A percentile compares a stretch with the other conserved stretches of the same genome.
Evolutionary conservation across 2,888 invertebrate species (phyloP).

Genomic region (Pyrrhosoma nymphula): DNA sequence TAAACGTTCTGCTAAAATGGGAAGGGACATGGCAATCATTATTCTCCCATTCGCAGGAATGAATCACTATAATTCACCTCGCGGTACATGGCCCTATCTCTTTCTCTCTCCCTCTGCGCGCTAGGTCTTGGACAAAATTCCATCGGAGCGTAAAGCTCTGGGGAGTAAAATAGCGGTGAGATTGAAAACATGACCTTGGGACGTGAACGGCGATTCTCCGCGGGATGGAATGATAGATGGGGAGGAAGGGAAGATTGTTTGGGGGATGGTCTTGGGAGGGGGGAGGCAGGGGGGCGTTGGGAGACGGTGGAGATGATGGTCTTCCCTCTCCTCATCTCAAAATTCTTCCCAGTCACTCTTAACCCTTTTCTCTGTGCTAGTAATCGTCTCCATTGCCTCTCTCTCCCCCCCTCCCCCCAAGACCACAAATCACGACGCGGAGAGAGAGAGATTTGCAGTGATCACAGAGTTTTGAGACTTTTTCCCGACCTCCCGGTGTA

Average conservation of each 20-base stretch:
- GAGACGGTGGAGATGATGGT: background rate
- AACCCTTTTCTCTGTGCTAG: background rate
- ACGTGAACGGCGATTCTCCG: background rate
- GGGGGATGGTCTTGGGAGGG: background rate
- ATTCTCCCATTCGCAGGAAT: background rate
- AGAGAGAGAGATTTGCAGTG: slow-evolving; percentile 18
- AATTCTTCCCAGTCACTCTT: background rate
- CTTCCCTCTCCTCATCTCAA: background rate
- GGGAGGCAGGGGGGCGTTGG: background rate
- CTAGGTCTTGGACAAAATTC: background rate
- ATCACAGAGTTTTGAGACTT: background rate
- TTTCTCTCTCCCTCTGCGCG: background rate
- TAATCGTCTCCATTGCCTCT: background rate
- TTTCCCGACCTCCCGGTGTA: background rate
- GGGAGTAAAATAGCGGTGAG: slow-evolving; percentile 5
- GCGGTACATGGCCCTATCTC: background rate
- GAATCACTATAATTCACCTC: slow-evolving; percentile 15
- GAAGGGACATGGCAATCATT: background rate
- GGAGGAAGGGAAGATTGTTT: background rate
- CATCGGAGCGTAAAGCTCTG: background rate
- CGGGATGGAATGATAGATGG: background rate
- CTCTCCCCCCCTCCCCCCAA: background rate
- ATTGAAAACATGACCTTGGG: slow-evolving; percentile 29
- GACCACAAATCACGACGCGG: slow-evolving; percentile 3
- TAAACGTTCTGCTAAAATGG: background rate